Evolutionary conservation across 2,113 vertebrate species (phyloP), one percentile per base, ranked within the genome.

Genomic region (Nibea coibor): DNA sequence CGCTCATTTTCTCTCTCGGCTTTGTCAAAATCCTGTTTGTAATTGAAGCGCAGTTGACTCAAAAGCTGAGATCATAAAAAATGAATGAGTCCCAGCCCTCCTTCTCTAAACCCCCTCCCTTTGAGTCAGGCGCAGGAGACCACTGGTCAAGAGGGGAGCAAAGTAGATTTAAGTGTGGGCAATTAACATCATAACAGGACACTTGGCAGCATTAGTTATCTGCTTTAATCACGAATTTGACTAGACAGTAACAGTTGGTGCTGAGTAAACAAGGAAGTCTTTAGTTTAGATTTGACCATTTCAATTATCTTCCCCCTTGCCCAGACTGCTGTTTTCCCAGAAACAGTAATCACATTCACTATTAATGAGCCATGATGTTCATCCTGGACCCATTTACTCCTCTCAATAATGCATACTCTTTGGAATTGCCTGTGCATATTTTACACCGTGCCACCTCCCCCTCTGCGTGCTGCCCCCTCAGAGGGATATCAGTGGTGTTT

Each of bases 311-410:
- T 24, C 66, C 72, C 78, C 61, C 42, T 75, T 81, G 59, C 88
- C 69, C 77, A 73, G 78, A 78, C 89, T 83, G 77, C 90, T 80
- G 81, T 86, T 89, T 94, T 93, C 92, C 91, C 91, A 88, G 92
- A 91, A 93, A 91, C 89, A 83, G 86, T 92, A 84, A 92, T 93
- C 93, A 88, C 92, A 94, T 95, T 84, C 86, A 93, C 89, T 93
- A 94, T 95, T 94, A 93, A 94, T 93, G 89, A 95, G 88, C 89
- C 88, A 65, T 84, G 89, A 88, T 87, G 87, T 91, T 92, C 90
- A 86, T 92, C 91, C 88, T 84, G 84, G 84, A 90, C 91, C 91
- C 92, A 94, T 95, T 94, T 94, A 89, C 93, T 90, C 83, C 57
- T 89, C 87, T 94, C 85, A 94, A 93, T 94, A 93, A 94, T 94